Conservation (phyloP, 1,140 invertebrate species). For the Subanguina moxae region DNA sequence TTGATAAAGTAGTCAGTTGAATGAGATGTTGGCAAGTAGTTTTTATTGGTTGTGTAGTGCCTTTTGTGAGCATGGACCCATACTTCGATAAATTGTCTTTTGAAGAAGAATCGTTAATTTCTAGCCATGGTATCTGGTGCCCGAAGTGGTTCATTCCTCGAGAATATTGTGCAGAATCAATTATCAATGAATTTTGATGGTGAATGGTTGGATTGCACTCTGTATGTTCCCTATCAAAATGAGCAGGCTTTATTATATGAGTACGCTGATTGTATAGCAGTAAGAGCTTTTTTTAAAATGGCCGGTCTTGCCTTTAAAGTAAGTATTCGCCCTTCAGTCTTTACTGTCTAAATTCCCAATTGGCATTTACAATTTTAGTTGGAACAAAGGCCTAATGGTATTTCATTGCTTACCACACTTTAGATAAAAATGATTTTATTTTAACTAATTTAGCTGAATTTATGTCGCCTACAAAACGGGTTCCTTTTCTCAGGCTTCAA, state of each 20-base stretch:
- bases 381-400: conserved; percentile 76
- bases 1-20: background rate
- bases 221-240: conserved; percentile 49
- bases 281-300: conserved; percentile 81
- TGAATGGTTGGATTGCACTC: conserved; percentile 49
- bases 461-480: conserved; percentile 82
- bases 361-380: conserved; percentile 33
- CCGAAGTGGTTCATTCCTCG: too few relatives aligned
- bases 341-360: too few relatives aligned
- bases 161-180: background rate
- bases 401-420: background rate
- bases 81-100: too few relatives aligned
- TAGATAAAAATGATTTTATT: too few relatives aligned
- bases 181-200: conserved; percentile 21
- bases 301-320: conserved; percentile 71
- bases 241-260: conserved; percentile 55
- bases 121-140: too few relatives aligned
- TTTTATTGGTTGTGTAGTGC: too few relatives aligned
- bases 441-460: conserved; percentile 60
- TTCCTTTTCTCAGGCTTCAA: conserved; percentile 85
- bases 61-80: too few relatives aligned
- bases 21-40: too few relatives aligned
- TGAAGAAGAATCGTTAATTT: too few relatives aligned
- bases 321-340: too few relatives aligned
- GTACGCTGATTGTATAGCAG: conserved; percentile 52